These are phyloP conservation scores for Perodicticus potto DNA, from an alignment of 2,797 vertebrate genomes.

Conservation along the genomic window DNA sequence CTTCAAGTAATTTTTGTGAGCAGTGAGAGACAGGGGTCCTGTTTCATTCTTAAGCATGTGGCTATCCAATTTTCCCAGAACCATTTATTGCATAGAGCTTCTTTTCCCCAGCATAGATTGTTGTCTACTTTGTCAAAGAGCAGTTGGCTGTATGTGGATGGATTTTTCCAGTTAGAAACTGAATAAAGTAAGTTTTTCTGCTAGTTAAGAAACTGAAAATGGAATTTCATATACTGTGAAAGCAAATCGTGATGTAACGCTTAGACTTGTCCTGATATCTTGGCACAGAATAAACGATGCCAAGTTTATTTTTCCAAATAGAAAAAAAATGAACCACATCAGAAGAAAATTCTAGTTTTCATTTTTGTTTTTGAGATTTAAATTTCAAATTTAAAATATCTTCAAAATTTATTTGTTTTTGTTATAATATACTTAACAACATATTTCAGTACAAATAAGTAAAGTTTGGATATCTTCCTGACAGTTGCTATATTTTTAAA, in stretches of 20 bases:
- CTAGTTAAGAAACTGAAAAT: not conserved
- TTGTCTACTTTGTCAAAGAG: too few species aligned
- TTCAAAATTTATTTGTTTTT: not conserved
- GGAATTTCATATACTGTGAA: not conserved
- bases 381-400: conserved; percentile 1
- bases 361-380: not conserved
- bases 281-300: not conserved
- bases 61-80: too few species aligned
- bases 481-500: not conserved
- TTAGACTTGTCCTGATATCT: rapidly evolving
- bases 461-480: not conserved
- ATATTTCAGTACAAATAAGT: not conserved
- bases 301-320: not conserved
- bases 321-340: not conserved
- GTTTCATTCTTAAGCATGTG: too few species aligned
- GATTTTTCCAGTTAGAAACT: not conserved
- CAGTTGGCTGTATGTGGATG: not conserved
- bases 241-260: not conserved
- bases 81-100: too few species aligned
- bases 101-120: too few species aligned
- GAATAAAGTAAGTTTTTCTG: not conserved
- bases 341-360: not conserved
- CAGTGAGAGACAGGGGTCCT: too few species aligned
- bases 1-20: too few species aligned
- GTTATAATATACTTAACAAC: not conserved